Evolutionary conservation across 1,140 invertebrate species (phyloP), one percentile per base, ranked within the genome.

Genomic region (Cotesia glomerata): DNA sequence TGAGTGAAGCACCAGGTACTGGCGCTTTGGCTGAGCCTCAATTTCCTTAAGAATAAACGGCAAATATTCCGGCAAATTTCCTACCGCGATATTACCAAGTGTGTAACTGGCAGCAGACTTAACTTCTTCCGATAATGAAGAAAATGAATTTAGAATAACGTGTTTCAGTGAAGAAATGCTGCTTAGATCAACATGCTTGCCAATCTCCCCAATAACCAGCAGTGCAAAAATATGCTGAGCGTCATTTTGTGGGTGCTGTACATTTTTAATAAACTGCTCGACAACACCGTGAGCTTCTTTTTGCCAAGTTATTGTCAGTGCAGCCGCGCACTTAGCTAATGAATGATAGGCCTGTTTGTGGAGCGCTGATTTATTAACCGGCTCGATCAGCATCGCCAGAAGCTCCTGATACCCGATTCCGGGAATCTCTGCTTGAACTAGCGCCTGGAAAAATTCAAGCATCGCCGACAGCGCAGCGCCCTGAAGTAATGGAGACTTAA

Each of bases 71-170:
- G 93, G 92, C 72, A 99, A 87, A 88, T 99, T 99, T 45, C 98
- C 98, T 77, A 98, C 94, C 49, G 95, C 95, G 35, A 99, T 93
- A 69, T 96, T 97, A 39, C 97, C 97, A 32, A 99, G 88, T 11
- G 97, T 96, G 87, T 98, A 98, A 73, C 97, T 98, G 3, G 98
- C 97, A 9, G 97, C 97, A 0, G 96, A 96, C 87, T 99, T 99
- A 0, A 95, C 92, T 85, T 96, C 94, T 84, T 96, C 95, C 0
- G 94, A 95, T 2, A 91, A 89, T 14, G 92, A 91, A 0, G 91
- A 90, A 79, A 96, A 95, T 14, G 93, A 94, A 59, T 90, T 89
- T 61, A 95, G 85, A 59, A 96, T 92, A 5, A 92, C 92, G 76
- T 92, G 90, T 75, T 94, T 93, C 66, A 95, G 78, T 68, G 92